These are phyloP conservation scores for Sialis fuliginosa DNA, from an alignment of 2,888 invertebrate genomes.

Conservation along the genomic window DNA sequence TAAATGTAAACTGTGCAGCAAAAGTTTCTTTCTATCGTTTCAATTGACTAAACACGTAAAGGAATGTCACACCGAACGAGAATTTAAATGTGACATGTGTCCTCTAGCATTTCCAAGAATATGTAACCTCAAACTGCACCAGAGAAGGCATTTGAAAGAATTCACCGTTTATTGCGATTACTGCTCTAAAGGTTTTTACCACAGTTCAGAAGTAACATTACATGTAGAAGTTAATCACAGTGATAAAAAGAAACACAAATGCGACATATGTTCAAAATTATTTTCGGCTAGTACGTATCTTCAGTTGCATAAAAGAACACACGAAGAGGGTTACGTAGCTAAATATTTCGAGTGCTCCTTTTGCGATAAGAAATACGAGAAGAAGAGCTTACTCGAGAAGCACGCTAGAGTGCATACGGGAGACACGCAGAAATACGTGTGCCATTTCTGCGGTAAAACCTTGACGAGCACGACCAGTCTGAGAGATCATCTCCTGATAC, in stretches of 20 bases:
- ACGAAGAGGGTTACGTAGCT: constrained; percentile 6
- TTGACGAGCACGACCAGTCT: constrained; percentile 32
- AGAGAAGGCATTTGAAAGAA: neutral
- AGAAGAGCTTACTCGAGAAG: constrained; percentile 23
- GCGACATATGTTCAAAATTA: neutral
- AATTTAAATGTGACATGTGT: neutral
- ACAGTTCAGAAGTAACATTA: neutral
- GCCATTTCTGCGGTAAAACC: constrained; percentile 27
- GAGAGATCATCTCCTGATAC: constrained; percentile 21
- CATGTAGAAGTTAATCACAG: neutral
- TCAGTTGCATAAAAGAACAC: neutral
- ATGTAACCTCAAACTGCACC: neutral
- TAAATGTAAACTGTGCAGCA: neutral
- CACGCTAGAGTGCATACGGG: constrained; percentile 20
- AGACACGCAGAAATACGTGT: constrained; percentile 14
- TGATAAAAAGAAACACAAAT: neutral
- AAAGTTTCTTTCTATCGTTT: neutral
- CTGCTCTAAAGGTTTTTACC: constrained; percentile 2
- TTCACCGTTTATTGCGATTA: neutral
- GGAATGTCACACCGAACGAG: neutral
- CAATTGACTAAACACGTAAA: neutral
- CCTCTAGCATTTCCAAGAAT: too few relatives aligned
- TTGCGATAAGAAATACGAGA: neutral
- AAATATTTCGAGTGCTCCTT: neutral
- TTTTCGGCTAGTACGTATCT: neutral